Conservation (phyloP, 2,113 vertebrate genomes). For the Rhodinocichla rosea region DNA sequence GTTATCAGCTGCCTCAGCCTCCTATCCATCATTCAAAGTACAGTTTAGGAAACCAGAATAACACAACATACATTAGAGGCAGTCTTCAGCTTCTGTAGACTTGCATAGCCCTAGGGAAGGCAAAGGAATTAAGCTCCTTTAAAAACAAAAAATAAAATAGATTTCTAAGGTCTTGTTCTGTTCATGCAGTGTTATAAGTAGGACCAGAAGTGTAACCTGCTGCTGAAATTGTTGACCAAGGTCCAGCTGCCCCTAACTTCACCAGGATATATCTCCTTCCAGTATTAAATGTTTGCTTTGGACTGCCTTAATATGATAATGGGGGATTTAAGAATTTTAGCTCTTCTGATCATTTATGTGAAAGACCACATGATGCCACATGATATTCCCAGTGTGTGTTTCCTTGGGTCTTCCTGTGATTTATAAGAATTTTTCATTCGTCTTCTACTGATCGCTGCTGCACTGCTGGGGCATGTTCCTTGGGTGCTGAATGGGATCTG, state of each 20-base stretch:
- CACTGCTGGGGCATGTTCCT: not conserved
- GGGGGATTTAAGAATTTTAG: not conserved
- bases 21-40: slow-evolving; percentile 17
- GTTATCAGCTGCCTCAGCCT: slow-evolving; percentile 46
- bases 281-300: not conserved
- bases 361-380: not conserved
- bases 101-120: not conserved
- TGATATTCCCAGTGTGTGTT: not conserved
- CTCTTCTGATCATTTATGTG: not conserved
- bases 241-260: not conserved
- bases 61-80: slow-evolving; percentile 40
- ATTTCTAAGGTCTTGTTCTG: not conserved
- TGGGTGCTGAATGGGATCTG: not conserved
- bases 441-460: not conserved
- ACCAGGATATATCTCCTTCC: not conserved
- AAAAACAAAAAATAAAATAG: not conserved
- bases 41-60: slow-evolving; percentile 41
- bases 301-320: not conserved
- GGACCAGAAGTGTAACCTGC: not conserved
- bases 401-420: not conserved
- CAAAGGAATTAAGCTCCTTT: not conserved
- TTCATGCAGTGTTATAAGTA: not conserved
- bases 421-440: not conserved
- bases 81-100: slow-evolving; percentile 7
- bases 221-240: slow-evolving; percentile 2